phyloP scores from a whole-genome alignment of 2,113 vertebrate species.

The Sapayoa aenigma region DNA sequence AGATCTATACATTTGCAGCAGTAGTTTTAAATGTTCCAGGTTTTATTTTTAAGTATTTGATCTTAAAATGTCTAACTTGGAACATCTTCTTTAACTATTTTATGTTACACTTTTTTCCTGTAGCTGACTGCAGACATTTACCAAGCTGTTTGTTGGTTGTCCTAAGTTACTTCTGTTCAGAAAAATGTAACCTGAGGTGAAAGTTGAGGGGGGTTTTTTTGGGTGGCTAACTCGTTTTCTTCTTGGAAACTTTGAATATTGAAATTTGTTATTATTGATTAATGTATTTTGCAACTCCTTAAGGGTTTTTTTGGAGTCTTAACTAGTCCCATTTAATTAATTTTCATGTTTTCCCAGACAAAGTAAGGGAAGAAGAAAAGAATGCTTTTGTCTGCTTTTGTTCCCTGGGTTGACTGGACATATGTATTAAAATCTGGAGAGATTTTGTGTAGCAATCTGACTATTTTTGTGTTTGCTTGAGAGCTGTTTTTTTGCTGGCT shows the following conservation, averaged over 20 bases:
- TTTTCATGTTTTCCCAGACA: not conserved
- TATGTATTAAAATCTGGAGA: not conserved
- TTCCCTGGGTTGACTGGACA: not conserved
- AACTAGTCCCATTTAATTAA: not conserved
- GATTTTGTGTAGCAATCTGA: not conserved
- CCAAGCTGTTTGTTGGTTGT: not conserved
- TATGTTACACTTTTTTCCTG: not conserved
- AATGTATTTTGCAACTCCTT: not conserved
- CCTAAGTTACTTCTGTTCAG: not conserved
- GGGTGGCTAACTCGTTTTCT: not conserved
- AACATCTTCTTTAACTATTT: not conserved
- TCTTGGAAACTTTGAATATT: not conserved
- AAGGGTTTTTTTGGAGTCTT: not conserved
- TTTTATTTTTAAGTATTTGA: not conserved
- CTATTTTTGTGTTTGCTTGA: not conserved
- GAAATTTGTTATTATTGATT: not conserved
- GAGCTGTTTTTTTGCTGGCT: not conserved
- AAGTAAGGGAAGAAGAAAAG: not conserved
- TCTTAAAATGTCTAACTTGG: not conserved
- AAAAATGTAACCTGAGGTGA: not conserved
- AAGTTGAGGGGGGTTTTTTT: not conserved
- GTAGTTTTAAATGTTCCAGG: not conserved
- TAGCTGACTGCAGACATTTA: not conserved
- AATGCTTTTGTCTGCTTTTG: not conserved
- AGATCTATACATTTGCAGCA: not conserved